Percentiles rank a stretch among this genome's conserved stretches.
Conservation (phyloP, 1,140 invertebrate genomes). For the Phymorhynchus buccinoides region DNA sequence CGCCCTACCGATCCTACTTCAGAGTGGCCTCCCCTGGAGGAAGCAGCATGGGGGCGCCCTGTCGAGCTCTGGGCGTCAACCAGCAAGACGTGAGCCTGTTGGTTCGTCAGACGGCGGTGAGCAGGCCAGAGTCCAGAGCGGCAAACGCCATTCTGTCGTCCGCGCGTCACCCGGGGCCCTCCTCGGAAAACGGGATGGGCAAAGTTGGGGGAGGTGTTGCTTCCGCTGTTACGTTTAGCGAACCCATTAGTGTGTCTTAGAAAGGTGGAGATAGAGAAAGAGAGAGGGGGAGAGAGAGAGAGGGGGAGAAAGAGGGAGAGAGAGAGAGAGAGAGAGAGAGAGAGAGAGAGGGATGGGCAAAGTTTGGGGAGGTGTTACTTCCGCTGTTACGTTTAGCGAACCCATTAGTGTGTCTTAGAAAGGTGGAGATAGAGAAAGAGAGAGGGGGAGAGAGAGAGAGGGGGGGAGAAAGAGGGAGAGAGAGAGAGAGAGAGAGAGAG, state of each 20-base stretch:
- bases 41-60: background rate
- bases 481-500: too few species aligned
- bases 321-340: too few species aligned
- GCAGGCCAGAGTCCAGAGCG: background rate
- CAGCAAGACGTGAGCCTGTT: background rate
- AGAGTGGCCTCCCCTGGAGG: background rate
- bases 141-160: background rate
- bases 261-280: too few species aligned
- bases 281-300: too few species aligned
- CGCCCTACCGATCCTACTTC: background rate
- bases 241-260: conserved; percentile 3
- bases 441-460: too few species aligned
- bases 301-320: too few species aligned
- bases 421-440: too few species aligned
- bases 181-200: background rate
- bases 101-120: background rate
- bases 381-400: background rate
- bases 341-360: too few species aligned
- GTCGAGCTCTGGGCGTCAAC: conserved; percentile 3
- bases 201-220: background rate
- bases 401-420: background rate
- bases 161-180: background rate
- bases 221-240: background rate
- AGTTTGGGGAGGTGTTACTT: too few species aligned
- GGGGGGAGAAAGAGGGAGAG: too few species aligned